Evolutionary conservation across 30 jellyfish, hydroid and myxozoan species (phyloP).

Genomic region (Aurelia sp.): DNA sequence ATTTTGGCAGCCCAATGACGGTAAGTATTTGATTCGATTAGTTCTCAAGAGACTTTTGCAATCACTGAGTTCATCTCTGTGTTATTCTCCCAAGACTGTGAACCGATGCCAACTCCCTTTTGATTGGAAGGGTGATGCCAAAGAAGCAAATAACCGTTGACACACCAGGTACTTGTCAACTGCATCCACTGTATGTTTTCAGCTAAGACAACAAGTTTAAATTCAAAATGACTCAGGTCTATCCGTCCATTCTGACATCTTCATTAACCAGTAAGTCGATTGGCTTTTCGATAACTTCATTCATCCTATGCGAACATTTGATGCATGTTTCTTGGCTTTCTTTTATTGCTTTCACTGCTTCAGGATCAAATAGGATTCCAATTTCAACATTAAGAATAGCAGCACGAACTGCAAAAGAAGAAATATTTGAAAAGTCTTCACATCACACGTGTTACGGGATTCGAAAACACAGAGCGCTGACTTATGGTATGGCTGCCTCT

Average conservation of each 20-base stretch:
- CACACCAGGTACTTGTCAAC: no score
- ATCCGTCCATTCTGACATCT: slow-evolving; percentile 26
- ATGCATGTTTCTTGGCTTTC: slow-evolving; percentile 68
- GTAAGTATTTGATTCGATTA: no score
- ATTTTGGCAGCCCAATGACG: no score
- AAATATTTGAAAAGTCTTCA: not conserved
- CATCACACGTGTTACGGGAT: no score
- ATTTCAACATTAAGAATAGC: slow-evolving; percentile 58
- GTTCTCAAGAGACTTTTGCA: no score
- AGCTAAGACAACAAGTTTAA: not conserved
- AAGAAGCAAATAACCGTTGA: no score
- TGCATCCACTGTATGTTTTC: not conserved
- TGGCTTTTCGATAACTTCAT: slow-evolving; percentile 37
- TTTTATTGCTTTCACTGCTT: slow-evolving; percentile 28
- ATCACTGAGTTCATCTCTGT: no score
- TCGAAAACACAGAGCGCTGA: no score
- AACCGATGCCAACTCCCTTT: no score
- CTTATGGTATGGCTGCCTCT: no score
- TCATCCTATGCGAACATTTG: slow-evolving; percentile 45
- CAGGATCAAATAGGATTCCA: slow-evolving; percentile 71
- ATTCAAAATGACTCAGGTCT: not conserved
- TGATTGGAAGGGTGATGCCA: no score
- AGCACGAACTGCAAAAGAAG: slow-evolving; percentile 54
- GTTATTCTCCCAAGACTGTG: no score
- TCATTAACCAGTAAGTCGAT: not conserved